A percentile compares a stretch with the other conserved stretches of the same genome.
Conservation (phyloP, 2,888 invertebrate genomes). For the Abscondita cerata region DNA sequence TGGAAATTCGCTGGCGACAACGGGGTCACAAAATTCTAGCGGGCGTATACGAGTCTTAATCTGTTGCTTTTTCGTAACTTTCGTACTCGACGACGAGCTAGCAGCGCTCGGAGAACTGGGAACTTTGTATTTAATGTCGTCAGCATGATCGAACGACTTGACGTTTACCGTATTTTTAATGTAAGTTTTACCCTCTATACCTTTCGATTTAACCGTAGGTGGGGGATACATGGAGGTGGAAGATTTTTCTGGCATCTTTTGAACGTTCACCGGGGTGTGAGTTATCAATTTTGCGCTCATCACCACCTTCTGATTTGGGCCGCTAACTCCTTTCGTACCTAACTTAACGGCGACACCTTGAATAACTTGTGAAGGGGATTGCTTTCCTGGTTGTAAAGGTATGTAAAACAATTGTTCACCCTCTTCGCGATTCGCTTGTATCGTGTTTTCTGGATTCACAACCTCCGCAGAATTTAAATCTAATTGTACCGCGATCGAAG, state of each 20-base stretch:
- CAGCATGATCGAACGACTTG: constrained; percentile 39
- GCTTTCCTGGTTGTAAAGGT: constrained; percentile 62
- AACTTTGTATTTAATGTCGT: constrained; percentile 55
- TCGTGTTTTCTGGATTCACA: constrained; percentile 56
- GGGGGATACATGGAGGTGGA: constrained; percentile 57
- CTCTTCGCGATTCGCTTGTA: constrained; percentile 60
- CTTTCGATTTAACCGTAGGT: constrained; percentile 61
- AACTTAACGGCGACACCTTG: constrained; percentile 72
- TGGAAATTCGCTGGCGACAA: constrained; percentile 57
- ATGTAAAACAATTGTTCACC: constrained; percentile 70
- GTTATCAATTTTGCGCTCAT: constrained; percentile 71
- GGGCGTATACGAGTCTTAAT: constrained; percentile 47
- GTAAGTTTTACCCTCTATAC: constrained; percentile 49
- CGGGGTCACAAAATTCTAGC: constrained; percentile 48
- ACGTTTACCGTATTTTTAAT: constrained; percentile 29
- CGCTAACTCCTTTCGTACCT: constrained; percentile 68
- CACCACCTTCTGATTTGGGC: constrained; percentile 68
- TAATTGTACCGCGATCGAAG: constrained; percentile 64
- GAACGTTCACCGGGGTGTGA: constrained; percentile 57
- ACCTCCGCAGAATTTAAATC: constrained; percentile 59
- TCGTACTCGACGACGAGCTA: constrained; percentile 57
- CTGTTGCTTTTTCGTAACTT: constrained; percentile 51
- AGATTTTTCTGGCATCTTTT: constrained; percentile 33
- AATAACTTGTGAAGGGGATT: constrained; percentile 56
- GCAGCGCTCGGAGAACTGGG: constrained; percentile 59